phyloP scores from a whole-genome alignment of 2,113 vertebrate genomes.

The Dicaeum eximium region DNA sequence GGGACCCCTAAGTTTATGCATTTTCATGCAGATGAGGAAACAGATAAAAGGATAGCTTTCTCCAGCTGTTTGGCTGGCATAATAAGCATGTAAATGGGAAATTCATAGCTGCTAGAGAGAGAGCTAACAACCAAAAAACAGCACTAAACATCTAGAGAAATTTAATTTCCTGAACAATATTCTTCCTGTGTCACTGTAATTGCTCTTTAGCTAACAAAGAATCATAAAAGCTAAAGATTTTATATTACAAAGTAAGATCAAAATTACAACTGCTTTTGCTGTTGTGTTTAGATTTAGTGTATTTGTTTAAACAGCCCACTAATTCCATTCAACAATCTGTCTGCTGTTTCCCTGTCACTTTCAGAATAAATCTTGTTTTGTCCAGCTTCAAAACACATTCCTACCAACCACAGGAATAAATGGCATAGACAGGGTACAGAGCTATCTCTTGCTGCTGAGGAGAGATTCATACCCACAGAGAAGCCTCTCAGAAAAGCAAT shows the following conservation, averaged over 20 bases:
- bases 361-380: not conserved
- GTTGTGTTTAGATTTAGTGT: not conserved
- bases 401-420: not conserved
- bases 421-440: not conserved
- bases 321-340: not conserved
- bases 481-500: not conserved
- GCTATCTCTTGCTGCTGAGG: not conserved
- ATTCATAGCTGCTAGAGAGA: not conserved
- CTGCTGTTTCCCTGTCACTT: not conserved
- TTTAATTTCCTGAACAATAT: slow-evolving; percentile 27
- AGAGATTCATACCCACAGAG: not conserved
- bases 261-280: not conserved
- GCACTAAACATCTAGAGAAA: not conserved
- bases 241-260: not conserved
- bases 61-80: not conserved
- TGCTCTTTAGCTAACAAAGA: slow-evolving; percentile 4
- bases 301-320: not conserved
- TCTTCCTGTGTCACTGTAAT: not conserved
- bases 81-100: not conserved
- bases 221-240: not conserved
- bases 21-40: not conserved
- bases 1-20: not conserved
- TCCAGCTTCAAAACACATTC: not conserved
- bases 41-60: not conserved
- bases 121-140: not conserved